Evolutionary conservation across 2,888 invertebrate genomes (phyloP), one percentile per base, ranked within the genome.

Genomic region (Cataglyphis albicans): DNA sequence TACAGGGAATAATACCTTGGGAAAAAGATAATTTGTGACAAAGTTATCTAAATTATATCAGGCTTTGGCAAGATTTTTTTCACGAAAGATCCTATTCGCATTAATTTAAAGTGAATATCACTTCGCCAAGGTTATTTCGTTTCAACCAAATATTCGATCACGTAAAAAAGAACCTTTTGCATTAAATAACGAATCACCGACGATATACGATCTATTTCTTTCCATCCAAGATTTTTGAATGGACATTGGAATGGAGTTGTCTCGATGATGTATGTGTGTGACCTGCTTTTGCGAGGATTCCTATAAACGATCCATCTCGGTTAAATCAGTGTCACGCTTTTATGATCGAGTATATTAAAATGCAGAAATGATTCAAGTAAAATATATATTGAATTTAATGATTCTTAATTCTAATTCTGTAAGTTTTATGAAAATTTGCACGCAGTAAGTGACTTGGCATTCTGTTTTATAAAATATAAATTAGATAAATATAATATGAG

Each of bases 261-360:
- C 75, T 61, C 35, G 63, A 64, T 59, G 61, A 64, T 75, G 25
- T 75, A 75, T 75, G 75, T 75, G 75, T 75, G 75, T 75, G 75
- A 64, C 63, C 48, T 64, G 63, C 44, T 74, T 74, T 74, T n/a
- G 63, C 48, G 63, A 75, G 61, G 21, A 75, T 75, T 48, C n/a
- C 44, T 35, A 15, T 35, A 52, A 63, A 35, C 48, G 48, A 75
- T 75, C 48, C 75, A 64, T 75, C 75, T 75, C 63, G 48, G 7
- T 74, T 74, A 63, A 74, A 74, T 74, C 74, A 63, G 35, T 21
- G 32, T 74, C 63, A 44, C 25, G 25, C 63, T 48, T 48, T 75
- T 48, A 21, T 44, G 48, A 74, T 74, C 21, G 21, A 64, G 25
- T 48, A 35, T 35, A 64, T 75, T 75, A 63, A 55, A 15, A 21